Evolutionary conservation across 2,797 vertebrate genomes (phyloP).

Genomic region (Coranthus polyacanthus): DNA sequence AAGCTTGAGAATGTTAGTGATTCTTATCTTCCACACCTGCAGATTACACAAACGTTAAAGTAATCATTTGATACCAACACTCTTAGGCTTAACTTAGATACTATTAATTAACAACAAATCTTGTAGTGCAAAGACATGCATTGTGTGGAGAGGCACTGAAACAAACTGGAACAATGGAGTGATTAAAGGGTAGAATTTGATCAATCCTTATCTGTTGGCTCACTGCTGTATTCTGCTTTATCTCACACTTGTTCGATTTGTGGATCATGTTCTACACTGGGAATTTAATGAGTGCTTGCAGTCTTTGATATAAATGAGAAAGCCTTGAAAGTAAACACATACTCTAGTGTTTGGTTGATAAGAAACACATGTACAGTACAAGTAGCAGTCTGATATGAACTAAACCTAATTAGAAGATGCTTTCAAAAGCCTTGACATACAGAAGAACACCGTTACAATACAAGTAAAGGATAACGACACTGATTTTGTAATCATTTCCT

Average conservation of each 20-base stretch:
- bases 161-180: neutral
- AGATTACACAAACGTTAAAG: conserved; percentile 5
- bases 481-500: no score
- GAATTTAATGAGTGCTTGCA: neutral
- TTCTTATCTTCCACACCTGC: neutral
- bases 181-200: conserved; percentile 11
- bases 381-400: no score
- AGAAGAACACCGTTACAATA: no score
- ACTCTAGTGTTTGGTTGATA: no score
- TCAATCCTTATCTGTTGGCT: conserved; percentile 24
- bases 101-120: neutral
- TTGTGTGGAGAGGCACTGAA: neutral
- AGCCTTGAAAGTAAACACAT: neutral
- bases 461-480: no score
- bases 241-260: neutral
- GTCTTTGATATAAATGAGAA: neutral
- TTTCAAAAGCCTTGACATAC: no score
- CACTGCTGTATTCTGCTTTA: conserved; percentile 23
- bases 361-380: no score
- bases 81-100: neutral
- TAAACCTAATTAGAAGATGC: no score
- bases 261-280: conserved; percentile 2
- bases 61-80: neutral
- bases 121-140: neutral
- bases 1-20: neutral